A percentile compares a stretch with the other conserved stretches of the same genome.
phyloP scores from a whole-genome alignment of 2,888 invertebrate species.

The Dromius quadrimaculatus region DNA sequence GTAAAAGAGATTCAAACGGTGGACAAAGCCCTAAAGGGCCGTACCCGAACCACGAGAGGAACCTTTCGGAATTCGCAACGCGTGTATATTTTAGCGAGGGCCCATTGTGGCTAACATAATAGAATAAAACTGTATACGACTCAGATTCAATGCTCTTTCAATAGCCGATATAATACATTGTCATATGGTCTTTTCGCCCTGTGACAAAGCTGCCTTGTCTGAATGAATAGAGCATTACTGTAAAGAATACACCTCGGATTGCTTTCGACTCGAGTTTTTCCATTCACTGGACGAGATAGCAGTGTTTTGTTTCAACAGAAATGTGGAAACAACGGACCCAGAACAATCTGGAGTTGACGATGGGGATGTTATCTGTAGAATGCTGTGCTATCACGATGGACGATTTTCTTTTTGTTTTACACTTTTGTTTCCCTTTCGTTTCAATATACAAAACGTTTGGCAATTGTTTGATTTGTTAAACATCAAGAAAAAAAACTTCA shows the following conservation, averaged over 20 bases:
- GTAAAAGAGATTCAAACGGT: conserved; percentile 18
- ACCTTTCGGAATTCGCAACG: conserved; percentile 67
- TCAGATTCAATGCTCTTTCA: conserved; percentile 64
- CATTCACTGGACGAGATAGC: conserved; percentile 50
- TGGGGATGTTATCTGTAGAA: conserved; percentile 35
- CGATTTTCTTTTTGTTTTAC: conserved; percentile 26
- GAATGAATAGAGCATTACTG: conserved; percentile 65
- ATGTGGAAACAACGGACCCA: conserved; percentile 32
- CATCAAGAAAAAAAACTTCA: conserved; percentile 12
- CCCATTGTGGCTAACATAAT: conserved; percentile 56
- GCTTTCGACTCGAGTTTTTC: conserved; percentile 51
- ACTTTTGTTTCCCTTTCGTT: conserved; percentile 18
- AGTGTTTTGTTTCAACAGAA: conserved; percentile 45
- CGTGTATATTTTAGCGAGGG: conserved; percentile 66
- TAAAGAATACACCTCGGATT: conserved; percentile 52
- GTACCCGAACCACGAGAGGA: conserved; percentile 64
- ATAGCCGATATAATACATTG: conserved; percentile 67
- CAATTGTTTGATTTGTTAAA: conserved; percentile 19
- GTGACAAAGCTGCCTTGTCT: conserved; percentile 64
- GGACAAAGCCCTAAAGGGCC: conserved; percentile 57
- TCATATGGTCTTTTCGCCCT: conserved; percentile 66
- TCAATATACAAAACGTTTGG: conserved; percentile 16
- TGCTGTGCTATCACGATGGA: conserved; percentile 10
- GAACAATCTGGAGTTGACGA: conserved; percentile 8
- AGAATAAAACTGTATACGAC: conserved; percentile 65